Conservation (phyloP, 2,888 invertebrate genomes). For the Drosophila acutilabella region DNA sequence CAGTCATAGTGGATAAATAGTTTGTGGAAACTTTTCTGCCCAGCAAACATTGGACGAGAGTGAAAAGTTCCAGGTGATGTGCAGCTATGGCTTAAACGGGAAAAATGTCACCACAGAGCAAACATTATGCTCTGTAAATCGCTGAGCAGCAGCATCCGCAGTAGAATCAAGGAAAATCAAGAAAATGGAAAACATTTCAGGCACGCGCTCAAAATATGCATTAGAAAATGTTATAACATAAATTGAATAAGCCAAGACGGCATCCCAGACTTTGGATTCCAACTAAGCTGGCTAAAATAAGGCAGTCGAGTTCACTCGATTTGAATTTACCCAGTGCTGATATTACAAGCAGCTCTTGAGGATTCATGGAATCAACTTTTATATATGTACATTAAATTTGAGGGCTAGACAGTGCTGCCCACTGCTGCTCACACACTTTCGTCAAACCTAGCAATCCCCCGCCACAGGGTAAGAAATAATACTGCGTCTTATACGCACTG, state of each 20-base stretch:
- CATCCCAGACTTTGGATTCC: constrained; percentile 17
- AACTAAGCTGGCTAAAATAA: constrained; percentile 47
- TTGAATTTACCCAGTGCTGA: too few species aligned
- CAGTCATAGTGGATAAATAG: constrained; percentile 67
- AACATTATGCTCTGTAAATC: constrained; percentile 29
- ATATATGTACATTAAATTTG: too few species aligned
- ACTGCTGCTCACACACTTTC: too few species aligned
- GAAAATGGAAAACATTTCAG: constrained; percentile 57
- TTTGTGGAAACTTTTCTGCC: constrained; percentile 66
- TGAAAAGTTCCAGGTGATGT: constrained; percentile 64
- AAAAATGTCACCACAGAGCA: constrained; percentile 45
- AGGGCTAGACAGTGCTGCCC: too few species aligned
- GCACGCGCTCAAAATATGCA: constrained; percentile 75
- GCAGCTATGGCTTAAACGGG: constrained; percentile 17
- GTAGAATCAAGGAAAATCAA: background rate
- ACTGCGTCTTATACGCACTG: constrained; percentile 53
- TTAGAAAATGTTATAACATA: constrained; percentile 77
- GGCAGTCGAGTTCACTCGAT: background rate
- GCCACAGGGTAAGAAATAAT: constrained; percentile 19
- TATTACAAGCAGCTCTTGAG: too few species aligned
- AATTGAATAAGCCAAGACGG: constrained; percentile 73
- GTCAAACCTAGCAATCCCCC: too few species aligned
- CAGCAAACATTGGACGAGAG: constrained; percentile 18
- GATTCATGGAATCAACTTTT: too few species aligned
- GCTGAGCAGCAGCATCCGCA: too few species aligned